Evolutionary conservation across 2,888 invertebrate genomes (phyloP).

Genomic region (Drosophila paramelanica): DNA sequence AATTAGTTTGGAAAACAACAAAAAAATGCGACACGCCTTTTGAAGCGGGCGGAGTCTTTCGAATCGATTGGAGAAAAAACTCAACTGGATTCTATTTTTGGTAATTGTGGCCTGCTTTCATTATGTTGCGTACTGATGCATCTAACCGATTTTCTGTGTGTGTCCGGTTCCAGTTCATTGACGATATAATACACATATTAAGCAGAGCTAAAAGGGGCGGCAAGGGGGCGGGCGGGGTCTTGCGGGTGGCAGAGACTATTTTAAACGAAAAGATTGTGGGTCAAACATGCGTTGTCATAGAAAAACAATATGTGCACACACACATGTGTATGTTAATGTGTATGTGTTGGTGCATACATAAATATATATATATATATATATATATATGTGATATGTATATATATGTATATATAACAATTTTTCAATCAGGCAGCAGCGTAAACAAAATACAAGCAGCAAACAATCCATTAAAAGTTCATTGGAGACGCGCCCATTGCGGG

Average conservation of each 20-base stretch:
- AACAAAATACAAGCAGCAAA: slow-evolving; percentile 67
- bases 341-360: slow-evolving; percentile 7
- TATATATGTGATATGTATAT: slow-evolving; percentile 5
- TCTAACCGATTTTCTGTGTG: slow-evolving; percentile 21
- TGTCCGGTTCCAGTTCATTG: slow-evolving; percentile 64
- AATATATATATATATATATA: slow-evolving; percentile 9
- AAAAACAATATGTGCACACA: slow-evolving; percentile 19
- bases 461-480: slow-evolving; percentile 67
- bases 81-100: slow-evolving; percentile 52
- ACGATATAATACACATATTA: slow-evolving; percentile 50
- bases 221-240: not conserved
- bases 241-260: slow-evolving; percentile 28
- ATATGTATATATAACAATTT: slow-evolving; percentile 49
- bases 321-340: slow-evolving; percentile 20
- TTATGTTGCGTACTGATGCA: slow-evolving; percentile 20
- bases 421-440: slow-evolving; percentile 64
- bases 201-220: slow-evolving; percentile 17
- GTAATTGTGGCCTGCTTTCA: slow-evolving; percentile 58
- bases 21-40: slow-evolving; percentile 42
- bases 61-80: slow-evolving; percentile 7
- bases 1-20: slow-evolving; percentile 10
- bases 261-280: slow-evolving; percentile 65
- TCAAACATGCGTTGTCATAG: slow-evolving; percentile 55
- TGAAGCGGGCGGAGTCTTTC: not conserved
- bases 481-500: slow-evolving; percentile 70